Conservation (phyloP, 2,113 vertebrate species). For the Alexandromys fortis region DNA sequence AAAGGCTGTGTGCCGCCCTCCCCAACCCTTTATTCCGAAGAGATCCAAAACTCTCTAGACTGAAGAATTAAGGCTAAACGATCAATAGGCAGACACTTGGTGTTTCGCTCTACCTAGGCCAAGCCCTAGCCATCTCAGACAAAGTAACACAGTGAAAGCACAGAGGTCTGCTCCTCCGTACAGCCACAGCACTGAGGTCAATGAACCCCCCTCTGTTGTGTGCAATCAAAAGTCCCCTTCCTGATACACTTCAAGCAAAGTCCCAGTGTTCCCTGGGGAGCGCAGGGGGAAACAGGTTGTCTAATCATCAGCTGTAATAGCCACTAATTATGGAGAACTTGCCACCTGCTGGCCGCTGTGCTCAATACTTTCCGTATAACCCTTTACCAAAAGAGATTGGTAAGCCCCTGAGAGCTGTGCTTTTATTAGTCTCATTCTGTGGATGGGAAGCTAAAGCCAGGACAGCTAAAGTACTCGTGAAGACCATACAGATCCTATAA, state of each 20-base stretch:
- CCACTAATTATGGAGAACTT: neutral
- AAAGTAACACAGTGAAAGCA: neutral
- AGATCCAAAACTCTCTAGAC: neutral
- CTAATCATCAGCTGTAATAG: neutral
- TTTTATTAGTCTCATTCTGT: neutral
- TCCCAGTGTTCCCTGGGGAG: neutral
- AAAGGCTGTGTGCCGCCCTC: neutral
- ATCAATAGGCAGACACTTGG: neutral
- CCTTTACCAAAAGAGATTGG: neutral
- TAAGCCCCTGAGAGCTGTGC: neutral
- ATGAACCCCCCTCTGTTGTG: neutral
- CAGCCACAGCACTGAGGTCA: rapidly evolving
- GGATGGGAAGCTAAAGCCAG: neutral
- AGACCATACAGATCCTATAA: neutral
- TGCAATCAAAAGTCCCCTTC: neutral
- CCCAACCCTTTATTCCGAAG: neutral
- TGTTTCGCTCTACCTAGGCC: neutral
- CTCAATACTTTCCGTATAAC: neutral
- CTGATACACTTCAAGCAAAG: neutral
- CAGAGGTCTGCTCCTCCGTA: neutral
- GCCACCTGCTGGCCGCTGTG: no score
- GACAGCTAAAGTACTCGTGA: neutral
- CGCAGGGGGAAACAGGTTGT: no score
- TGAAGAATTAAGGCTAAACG: neutral
- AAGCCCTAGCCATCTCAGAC: neutral